Conservation (phyloP, 1,140 invertebrate species). For the Drosophila prosaltans region DNA sequence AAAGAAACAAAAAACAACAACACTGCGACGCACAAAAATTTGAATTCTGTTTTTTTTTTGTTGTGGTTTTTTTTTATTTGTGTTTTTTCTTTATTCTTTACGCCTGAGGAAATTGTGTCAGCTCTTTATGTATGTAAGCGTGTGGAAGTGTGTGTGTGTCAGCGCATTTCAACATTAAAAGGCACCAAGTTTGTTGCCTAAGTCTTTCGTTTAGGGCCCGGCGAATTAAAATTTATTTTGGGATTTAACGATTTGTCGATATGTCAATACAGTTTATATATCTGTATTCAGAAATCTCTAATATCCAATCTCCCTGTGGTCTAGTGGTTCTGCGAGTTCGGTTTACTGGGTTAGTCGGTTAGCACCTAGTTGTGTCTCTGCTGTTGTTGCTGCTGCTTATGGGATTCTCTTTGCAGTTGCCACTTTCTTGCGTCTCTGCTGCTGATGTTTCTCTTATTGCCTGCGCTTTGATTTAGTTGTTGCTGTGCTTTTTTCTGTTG, state of each 20-base stretch:
- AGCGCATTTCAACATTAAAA: constrained; percentile 15
- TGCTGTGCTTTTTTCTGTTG: constrained; percentile 38
- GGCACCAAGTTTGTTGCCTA: constrained; percentile 61
- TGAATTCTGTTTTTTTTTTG: constrained; percentile 54
- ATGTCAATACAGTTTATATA: constrained; percentile 24
- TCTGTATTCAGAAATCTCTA: not conserved
- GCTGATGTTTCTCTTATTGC: constrained; percentile 59
- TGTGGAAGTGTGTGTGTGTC: constrained; percentile 33
- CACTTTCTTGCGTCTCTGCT: constrained; percentile 59
- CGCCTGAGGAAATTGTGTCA: constrained; percentile 79
- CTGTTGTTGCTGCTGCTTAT: constrained; percentile 36
- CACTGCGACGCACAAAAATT: constrained; percentile 66
- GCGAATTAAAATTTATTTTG: constrained; percentile 48
- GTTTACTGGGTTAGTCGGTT: constrained; percentile 79
- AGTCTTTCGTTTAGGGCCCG: constrained; percentile 76
- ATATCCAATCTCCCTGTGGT: constrained; percentile 28
- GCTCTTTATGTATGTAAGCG: constrained; percentile 51
- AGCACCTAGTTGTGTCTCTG: constrained; percentile 61
- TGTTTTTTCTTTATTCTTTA: constrained; percentile 71
- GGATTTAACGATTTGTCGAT: constrained; percentile 29
- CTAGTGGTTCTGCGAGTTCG: constrained; percentile 73
- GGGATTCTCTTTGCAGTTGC: constrained; percentile 59
- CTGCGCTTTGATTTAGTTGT: constrained; percentile 53
- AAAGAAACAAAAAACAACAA: constrained; percentile 64
- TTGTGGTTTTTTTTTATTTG: constrained; percentile 30